Evolutionary conservation across 1,140 invertebrate species (phyloP), one percentile per base, ranked within the genome.

Genomic region (Ceratina calcarata): DNA sequence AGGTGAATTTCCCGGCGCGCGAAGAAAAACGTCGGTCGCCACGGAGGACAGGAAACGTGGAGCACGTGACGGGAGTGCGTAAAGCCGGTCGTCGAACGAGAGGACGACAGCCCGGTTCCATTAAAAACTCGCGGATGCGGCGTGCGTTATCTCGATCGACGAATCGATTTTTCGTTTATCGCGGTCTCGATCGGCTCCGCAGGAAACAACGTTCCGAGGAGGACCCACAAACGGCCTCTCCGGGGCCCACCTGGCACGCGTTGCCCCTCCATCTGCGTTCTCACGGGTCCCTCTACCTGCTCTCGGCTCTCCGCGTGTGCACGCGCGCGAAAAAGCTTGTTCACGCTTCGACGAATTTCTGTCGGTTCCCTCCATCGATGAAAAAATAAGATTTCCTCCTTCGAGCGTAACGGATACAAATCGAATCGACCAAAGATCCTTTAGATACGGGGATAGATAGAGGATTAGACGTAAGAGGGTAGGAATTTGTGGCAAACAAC

Each of bases 231-330:
- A 84, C 51, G 22, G 60, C 16, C 45, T 15, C 53, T 24, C 15
- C 16, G 4, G 22, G 7, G 68, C 78, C 69, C 84, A 86, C 83
- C 84, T 86, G 84, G 84, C 84, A 86, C 84, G 84, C 84, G 84
- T 64, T 68, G 37, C 18, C 57, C 58, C 66, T 61, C 83, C 75
- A 82, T 86, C 84, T 82, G 83, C 84, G 62, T 83, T 82, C 82
- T 83, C 84, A 82, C 78, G 60, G 69, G 58, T 60, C 65, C 18
- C 53, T 74, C 80, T 86, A 79, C 80, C 84, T 82, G 84, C 75
- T 60, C 61, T 57, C 55, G 27, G 20, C 12, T 16, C 22, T 27
- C 22, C 45, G 18, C 8, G 10, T 18, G 61, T 8, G 12, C 18
- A 51, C 37, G 37, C 68, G 27, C 73, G 64, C 64, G 67, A 71